A percentile compares a stretch with the other conserved stretches of the same genome.
Evolutionary conservation across 1,140 invertebrate species (phyloP).

Genomic region (Drosophila gunungcola): DNA sequence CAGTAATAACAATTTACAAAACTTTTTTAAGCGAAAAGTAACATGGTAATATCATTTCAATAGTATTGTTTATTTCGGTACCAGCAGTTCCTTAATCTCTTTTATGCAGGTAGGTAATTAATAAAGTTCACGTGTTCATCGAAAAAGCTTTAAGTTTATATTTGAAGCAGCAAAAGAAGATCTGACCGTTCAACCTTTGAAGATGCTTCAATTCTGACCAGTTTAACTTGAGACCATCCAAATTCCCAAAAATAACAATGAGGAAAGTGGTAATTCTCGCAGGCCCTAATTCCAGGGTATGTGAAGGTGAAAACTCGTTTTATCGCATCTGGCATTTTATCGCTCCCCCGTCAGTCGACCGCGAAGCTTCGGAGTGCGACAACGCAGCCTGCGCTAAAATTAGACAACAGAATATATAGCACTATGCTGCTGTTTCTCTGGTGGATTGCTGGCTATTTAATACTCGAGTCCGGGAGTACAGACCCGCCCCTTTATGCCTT

Average conservation of each 20-base stretch:
- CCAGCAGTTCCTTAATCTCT: no score
- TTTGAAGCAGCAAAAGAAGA: not conserved
- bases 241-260: no score
- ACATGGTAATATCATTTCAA: no score
- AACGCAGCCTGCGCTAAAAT: conserved; percentile 28
- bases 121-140: no score
- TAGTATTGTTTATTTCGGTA: no score
- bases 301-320: conserved; percentile 26
- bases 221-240: conserved; percentile 4
- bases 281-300: conserved; percentile 34
- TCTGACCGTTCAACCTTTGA: not conserved
- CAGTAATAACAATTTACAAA: no score
- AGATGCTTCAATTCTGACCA: conserved; percentile 11
- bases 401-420: not conserved
- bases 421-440: conserved; percentile 28
- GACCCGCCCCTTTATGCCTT: not conserved
- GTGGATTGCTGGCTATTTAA: conserved; percentile 16
- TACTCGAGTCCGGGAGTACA: conserved; percentile 4
- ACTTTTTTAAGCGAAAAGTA: no score
- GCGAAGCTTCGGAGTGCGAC: conserved; percentile 29
- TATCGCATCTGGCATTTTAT: conserved; percentile 4
- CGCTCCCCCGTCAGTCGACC: conserved; percentile 41
- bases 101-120: no score
- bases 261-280: conserved; percentile 12
- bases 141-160: no score